A percentile compares a stretch with the other conserved stretches of the same genome.
Evolutionary conservation across 2,797 vertebrate species (phyloP).

Genomic region (Dendrocincla tyrannina): DNA sequence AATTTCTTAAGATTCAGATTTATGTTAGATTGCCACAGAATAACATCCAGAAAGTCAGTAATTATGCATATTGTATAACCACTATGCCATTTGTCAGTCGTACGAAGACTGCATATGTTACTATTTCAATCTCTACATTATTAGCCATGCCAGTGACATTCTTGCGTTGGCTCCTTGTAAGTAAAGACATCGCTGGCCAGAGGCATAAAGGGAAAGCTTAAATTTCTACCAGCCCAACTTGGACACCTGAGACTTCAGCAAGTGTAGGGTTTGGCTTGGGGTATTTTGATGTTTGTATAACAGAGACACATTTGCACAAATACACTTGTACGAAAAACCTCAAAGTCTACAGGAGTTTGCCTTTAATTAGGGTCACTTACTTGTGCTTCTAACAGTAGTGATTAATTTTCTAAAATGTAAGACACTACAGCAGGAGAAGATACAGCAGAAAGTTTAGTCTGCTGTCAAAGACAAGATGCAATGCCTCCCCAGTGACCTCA

Average conservation of each 20-base stretch:
- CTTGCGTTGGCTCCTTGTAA: not conserved
- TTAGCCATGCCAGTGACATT: not conserved
- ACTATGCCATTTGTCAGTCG: not conserved
- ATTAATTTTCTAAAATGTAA: not conserved
- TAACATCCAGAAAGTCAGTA: not conserved
- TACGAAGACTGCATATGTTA: not conserved
- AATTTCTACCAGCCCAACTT: not conserved
- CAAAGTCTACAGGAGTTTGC: not conserved
- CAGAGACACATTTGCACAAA: not conserved
- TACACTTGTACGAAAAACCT: not conserved
- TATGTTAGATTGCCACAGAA: not conserved
- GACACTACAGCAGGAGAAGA: not conserved
- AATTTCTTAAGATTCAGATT: not conserved
- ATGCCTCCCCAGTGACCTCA: not conserved
- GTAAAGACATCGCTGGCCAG: not conserved
- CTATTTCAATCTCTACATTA: not conserved
- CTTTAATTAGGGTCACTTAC: not conserved
- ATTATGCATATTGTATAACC: not conserved
- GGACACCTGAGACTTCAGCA: not conserved
- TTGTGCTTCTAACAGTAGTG: not conserved
- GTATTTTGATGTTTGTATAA: not conserved
- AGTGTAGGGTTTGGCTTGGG: not conserved
- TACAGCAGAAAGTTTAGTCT: not conserved
- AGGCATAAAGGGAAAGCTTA: not conserved
- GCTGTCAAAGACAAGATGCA: not conserved